Percentiles rank a stretch among this genome's conserved stretches.
These are phyloP conservation scores for Rynchops niger DNA, from an alignment of 2,113 vertebrate genomes.

Conservation along the genomic window DNA sequence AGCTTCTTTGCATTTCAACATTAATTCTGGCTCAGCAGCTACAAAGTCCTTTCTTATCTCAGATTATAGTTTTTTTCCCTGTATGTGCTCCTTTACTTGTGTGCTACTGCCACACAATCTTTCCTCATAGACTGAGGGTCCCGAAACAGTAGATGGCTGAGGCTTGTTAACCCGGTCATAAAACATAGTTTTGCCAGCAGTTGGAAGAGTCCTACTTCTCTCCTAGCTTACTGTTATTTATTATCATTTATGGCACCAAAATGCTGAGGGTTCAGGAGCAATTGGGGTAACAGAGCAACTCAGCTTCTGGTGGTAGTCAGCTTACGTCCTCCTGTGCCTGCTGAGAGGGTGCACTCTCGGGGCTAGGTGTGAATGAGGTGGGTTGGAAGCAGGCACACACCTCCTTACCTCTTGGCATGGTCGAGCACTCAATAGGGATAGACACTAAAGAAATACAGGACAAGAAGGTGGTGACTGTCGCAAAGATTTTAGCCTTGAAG, in stretches of 20 bases:
- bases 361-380: neutral
- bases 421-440: neutral
- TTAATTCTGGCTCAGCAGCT: neutral
- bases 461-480: neutral
- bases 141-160: neutral
- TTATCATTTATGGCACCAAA: neutral
- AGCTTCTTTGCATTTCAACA: neutral
- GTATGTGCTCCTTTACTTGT: neutral
- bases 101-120: neutral
- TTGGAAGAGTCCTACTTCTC: neutral
- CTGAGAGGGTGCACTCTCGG: neutral
- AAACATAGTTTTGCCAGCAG: neutral
- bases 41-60: neutral
- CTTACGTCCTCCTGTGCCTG: neutral
- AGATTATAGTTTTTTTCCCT: neutral
- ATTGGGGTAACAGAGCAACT: neutral
- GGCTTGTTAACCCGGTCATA: neutral
- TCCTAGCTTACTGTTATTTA: neutral
- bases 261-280: neutral
- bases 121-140: neutral
- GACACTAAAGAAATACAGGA: neutral
- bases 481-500: neutral
- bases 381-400: neutral
- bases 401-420: neutral
- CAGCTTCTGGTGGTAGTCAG: neutral